Base-by-base conservation (phyloP, 1,140 invertebrate species). In the Stratiolaelaps scimitus region DNA sequence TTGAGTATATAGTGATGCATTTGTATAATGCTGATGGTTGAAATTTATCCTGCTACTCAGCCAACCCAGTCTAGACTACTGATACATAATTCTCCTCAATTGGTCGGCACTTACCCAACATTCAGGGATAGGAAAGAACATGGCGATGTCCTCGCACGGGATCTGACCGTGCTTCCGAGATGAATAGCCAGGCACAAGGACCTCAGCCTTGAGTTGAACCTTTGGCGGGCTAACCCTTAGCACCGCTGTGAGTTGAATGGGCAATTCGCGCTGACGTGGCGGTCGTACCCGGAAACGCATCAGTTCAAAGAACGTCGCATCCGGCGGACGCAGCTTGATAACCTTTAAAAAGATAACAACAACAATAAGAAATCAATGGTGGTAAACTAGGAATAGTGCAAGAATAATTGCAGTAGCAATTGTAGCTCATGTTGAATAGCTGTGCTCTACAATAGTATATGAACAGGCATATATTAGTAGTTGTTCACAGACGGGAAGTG, bases 251-350 rank as follows among this genome's bases (percentile, higher is more conserved):
- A 98, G 80, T 77, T 95, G 92, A 66, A 99, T 81, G 64, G 95
- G 94, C 72, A 98, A 82, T 79, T 99, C 96, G 53, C 92, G 82
- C 79, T 97, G 97, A 76, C 87, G 88, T 29, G 92, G 92, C 47
- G 94, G 92, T 70, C 93, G 82, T 43, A 98, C 86, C 66, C 96
- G 83, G 80, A 98, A 99, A 71, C 96, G 81, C 84, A 98, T 84
- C 72, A 98, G 78, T 80, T 96, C 92, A 73, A 96, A 91, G 76
- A 97, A 95, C 77, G 91, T 95, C 71, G 92, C 95, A 82, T 99
- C 95, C 19, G 96, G 91, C 64, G 96, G 95, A 76, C 92, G 90
- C 78, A 98, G 94, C 79, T 89, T 91, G 75, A 43, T 73, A 72
- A 70, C 45, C 34, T 67, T 45, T 40, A 30, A 10, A 34, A 26